These are phyloP conservation scores for Ceratosolen solmsi DNA, from an alignment of 1,140 invertebrate species.

Conservation along the genomic window DNA sequence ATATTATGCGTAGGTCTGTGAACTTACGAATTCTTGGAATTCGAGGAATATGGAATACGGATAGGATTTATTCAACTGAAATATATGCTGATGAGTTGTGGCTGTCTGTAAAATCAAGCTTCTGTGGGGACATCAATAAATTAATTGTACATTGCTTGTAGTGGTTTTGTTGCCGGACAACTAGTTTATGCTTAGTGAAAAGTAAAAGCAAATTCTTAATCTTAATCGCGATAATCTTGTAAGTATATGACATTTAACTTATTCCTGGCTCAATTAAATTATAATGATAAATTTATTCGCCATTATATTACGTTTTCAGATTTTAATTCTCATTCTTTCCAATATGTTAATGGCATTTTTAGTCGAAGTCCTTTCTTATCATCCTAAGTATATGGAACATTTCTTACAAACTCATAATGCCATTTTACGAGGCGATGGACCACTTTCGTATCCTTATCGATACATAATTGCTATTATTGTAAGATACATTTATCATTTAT, in stretches of 20 bases:
- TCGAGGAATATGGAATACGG: not conserved
- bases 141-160: not conserved
- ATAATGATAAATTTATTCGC: too few species aligned
- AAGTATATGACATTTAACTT: not conserved
- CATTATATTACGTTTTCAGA: not conserved
- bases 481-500: constrained; percentile 64
- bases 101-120: not conserved
- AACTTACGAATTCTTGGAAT: not conserved
- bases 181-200: not conserved
- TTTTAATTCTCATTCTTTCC: not conserved
- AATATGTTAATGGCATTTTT: not conserved
- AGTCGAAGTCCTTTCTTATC: constrained; percentile 77
- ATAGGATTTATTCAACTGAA: not conserved
- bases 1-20: not conserved
- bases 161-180: not conserved
- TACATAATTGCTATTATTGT: constrained; percentile 95
- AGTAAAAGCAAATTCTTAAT: too few species aligned
- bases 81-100: not conserved
- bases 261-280: too few species aligned
- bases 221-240: too few species aligned
- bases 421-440: constrained; percentile 87
- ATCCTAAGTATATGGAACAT: constrained; percentile 86
- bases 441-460: constrained; percentile 85
- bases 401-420: constrained; percentile 88
- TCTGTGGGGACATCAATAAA: constrained; percentile 3